A percentile compares a stretch with the other conserved stretches of the same genome.
phyloP scores from a whole-genome alignment of 2,797 vertebrate genomes.

The Acanthiza pusilla region DNA sequence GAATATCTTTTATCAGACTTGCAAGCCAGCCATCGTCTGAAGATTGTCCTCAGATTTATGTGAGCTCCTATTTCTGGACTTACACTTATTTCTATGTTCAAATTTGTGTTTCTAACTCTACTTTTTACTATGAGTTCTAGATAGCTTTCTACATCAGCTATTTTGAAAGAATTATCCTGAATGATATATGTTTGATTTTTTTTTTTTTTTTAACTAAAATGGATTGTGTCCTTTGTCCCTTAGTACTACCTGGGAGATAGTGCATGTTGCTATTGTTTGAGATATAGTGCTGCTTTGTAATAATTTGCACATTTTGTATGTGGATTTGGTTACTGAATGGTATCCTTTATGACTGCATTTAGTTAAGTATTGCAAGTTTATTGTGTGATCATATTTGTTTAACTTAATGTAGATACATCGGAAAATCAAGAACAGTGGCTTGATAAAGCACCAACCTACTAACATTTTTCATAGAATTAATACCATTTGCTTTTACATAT shows the following conservation, averaged over 20 bases:
- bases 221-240: not conserved
- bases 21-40: not conserved
- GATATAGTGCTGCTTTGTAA: not conserved
- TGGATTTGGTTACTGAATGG: not conserved
- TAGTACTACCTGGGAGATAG: not conserved
- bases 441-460: not conserved
- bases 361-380: slow-evolving; percentile 1
- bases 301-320: not conserved
- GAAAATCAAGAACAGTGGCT: not conserved
- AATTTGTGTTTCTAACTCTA: not conserved
- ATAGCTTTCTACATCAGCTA: not conserved
- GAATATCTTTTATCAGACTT: not conserved
- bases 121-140: not conserved
- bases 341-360: not conserved
- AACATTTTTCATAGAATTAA: not conserved
- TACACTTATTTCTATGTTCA: not conserved
- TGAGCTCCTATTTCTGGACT: not conserved
- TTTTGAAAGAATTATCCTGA: not conserved
- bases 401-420: not conserved
- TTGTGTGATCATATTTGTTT: not conserved
- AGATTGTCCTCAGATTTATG: not conserved
- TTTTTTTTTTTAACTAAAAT: not conserved
- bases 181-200: not conserved
- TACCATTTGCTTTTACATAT: not conserved
- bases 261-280: not conserved